Evolutionary conservation across 2,797 vertebrate species (phyloP).

Genomic region (Gadopsis marmoratus): DNA sequence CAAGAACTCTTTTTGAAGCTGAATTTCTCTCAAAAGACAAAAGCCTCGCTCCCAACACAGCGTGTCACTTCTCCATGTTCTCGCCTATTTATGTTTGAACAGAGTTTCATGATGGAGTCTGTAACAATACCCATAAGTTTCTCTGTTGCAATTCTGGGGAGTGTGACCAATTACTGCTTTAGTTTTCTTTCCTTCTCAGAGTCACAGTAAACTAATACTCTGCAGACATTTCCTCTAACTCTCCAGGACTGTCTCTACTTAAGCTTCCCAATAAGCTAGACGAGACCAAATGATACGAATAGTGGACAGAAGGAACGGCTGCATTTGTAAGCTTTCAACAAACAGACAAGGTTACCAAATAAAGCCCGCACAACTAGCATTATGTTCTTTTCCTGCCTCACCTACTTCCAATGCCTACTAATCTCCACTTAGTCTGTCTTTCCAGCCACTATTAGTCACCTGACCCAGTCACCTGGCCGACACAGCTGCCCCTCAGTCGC

Average conservation of each 20-base stretch:
- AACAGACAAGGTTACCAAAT: background rate
- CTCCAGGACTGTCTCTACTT: background rate
- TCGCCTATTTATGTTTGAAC: conserved; percentile 49
- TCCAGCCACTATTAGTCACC: background rate
- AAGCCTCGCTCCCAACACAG: conserved; percentile 44
- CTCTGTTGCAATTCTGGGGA: conserved; percentile 14
- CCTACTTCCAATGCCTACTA: background rate
- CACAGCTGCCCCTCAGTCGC: background rate
- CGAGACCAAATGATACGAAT: conserved; percentile 2
- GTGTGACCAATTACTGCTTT: conserved; percentile 32
- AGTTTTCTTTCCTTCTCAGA: conserved; percentile 19
- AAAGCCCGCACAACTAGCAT: background rate
- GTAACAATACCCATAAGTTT: conserved; percentile 28
- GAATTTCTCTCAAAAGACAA: conserved; percentile 58
- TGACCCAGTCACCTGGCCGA: background rate
- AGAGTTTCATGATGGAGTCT: conserved; percentile 25
- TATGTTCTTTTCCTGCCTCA: background rate
- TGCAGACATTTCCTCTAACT: conserved; percentile 11
- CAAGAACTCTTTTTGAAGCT: conserved; percentile 67
- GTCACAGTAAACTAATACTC: conserved; percentile 10
- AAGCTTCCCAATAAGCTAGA: background rate
- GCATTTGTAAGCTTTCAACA: background rate
- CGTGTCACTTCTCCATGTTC: conserved; percentile 19
- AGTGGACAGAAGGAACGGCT: background rate
- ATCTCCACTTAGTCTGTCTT: background rate